Conservation (phyloP, 2,888 invertebrate genomes). For the Hypercompe scribonia region DNA sequence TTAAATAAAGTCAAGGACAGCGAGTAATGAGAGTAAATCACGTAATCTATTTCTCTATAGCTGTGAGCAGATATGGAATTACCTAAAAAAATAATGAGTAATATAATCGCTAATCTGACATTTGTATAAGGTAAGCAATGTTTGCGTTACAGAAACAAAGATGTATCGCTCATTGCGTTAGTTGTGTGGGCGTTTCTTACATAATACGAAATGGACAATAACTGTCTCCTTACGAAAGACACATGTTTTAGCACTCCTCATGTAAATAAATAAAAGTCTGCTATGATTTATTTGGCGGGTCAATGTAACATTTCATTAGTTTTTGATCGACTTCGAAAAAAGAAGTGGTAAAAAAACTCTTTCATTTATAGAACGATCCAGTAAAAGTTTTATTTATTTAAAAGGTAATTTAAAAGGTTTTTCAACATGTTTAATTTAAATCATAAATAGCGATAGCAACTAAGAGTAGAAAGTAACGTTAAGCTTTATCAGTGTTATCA, state of each 20-base stretch:
- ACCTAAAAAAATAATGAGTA: constrained; percentile 29
- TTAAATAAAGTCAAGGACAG: constrained; percentile 35
- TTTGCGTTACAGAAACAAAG: constrained; percentile 42
- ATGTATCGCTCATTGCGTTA: constrained; percentile 39
- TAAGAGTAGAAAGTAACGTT: background rate
- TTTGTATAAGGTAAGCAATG: constrained; percentile 48
- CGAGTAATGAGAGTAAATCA: constrained; percentile 34
- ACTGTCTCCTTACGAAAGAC: constrained; percentile 35
- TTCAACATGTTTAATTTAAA: background rate
- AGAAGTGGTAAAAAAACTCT: background rate
- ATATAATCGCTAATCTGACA: constrained; percentile 50
- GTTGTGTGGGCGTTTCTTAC: constrained; percentile 37
- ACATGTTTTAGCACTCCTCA: constrained; percentile 26
- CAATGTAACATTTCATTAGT: constrained; percentile 60
- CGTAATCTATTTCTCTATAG: constrained; percentile 15
- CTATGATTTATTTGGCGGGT: constrained; percentile 54
- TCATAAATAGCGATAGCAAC: background rate
- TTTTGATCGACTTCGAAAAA: constrained; percentile 3
- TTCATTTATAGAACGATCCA: background rate
- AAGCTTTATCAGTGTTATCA: too few species aligned
- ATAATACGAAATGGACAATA: constrained; percentile 36
- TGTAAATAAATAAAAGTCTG: constrained; percentile 36
- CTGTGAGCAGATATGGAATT: constrained; percentile 25
- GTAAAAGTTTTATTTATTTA: too few species aligned
- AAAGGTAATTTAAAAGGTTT: too few species aligned